These are phyloP conservation scores for Necrosyrtes monachus DNA, from an alignment of 2,797 vertebrate species.

Conservation along the genomic window DNA sequence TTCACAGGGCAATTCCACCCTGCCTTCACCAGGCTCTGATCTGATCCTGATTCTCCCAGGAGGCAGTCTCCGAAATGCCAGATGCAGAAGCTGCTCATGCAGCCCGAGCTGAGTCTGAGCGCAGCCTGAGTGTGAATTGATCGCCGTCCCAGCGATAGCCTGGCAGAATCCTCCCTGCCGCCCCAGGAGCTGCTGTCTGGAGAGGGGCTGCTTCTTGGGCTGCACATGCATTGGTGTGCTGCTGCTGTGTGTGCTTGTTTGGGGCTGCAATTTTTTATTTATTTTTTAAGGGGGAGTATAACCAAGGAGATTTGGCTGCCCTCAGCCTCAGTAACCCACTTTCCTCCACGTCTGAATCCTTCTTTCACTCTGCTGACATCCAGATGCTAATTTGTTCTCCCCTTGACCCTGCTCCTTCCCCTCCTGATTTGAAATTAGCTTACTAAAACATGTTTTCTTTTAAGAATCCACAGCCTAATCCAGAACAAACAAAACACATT, in stretches of 20 bases:
- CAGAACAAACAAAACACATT: slow-evolving; percentile 71
- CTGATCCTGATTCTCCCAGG: not conserved
- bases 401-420: slow-evolving; percentile 23
- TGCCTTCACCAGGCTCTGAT: not conserved
- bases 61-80: not conserved
- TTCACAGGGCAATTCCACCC: not conserved
- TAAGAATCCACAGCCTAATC: slow-evolving; percentile 58
- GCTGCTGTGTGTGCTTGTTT: not conserved
- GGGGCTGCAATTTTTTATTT: not conserved
- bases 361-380: not conserved
- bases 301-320: not conserved
- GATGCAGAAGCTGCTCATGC: not conserved
- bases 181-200: not conserved
- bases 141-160: accelerated
- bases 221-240: accelerated
- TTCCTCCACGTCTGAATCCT: not conserved
- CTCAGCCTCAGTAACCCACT: not conserved
- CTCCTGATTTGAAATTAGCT: slow-evolving; percentile 48
- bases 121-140: not conserved
- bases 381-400: slow-evolving; percentile 49
- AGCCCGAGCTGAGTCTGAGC: not conserved
- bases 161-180: not conserved
- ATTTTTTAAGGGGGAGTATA: not conserved
- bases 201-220: not conserved
- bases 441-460: slow-evolving; percentile 61